Conservation (phyloP, 2,113 vertebrate species). For the Hyla sarda region DNA sequence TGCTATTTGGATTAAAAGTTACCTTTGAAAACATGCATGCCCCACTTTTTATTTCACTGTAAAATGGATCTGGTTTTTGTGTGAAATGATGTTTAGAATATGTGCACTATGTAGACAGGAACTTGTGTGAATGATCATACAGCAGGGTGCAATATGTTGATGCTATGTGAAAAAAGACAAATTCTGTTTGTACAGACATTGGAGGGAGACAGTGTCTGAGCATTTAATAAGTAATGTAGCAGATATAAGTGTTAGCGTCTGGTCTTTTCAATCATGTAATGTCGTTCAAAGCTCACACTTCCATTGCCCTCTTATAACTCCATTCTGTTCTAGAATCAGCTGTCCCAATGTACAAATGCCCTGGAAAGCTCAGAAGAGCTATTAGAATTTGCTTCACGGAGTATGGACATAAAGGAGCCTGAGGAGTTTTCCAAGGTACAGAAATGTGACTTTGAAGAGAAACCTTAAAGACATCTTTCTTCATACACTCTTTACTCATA, state of each 20-base stretch:
- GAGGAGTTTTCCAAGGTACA: constrained; percentile 87
- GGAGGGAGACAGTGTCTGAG: no score
- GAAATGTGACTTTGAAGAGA: constrained; percentile 51
- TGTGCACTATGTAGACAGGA: neutral
- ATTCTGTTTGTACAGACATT: no score
- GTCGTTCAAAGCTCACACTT: neutral
- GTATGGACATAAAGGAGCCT: constrained; percentile 81
- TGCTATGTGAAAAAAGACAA: no score
- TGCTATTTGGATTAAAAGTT: no score
- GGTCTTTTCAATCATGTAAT: neutral
- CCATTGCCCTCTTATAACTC: constrained; percentile 1
- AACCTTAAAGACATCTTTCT: neutral
- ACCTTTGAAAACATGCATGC: no score
- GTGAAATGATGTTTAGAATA: neutral
- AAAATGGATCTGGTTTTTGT: neutral
- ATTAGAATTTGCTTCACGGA: constrained; percentile 82
- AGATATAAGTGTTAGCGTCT: neutral
- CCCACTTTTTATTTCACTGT: no score
- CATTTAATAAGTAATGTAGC: no score
- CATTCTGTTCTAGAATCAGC: constrained; percentile 77
- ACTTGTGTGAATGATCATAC: no score
- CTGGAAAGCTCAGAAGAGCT: constrained; percentile 87
- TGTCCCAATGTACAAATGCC: constrained; percentile 81
- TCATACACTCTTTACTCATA: constrained; percentile 20
- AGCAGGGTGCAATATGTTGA: no score